Base-by-base conservation (phyloP, 2,888 invertebrate species). In the Leucania comma region DNA sequence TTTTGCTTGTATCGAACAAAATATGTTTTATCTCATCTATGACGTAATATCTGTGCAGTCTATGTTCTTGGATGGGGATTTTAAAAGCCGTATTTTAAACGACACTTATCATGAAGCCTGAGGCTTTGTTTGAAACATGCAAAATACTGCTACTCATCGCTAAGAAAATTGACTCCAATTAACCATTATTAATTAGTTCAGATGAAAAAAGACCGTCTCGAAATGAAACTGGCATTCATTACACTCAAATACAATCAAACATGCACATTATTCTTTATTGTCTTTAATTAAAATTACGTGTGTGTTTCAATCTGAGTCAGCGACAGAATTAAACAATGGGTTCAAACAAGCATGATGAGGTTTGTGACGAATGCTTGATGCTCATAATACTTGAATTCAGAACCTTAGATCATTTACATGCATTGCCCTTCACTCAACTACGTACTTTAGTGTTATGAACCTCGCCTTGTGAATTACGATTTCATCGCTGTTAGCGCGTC, bases 1-100 rank as follows among this genome's bases (percentile, higher is more conserved):
- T 63, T 72, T 61, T 75, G 68, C 59, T 81, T 81, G 12, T 75
- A 24, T 80, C 35, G 72, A 81, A 77, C 61, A 79, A 76, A 67
- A 71, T 56, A 38, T 54, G 42, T 61, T 32, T 61, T 64, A 62
- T 65, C 50, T 69, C 75, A 58, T 22, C 10, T 63, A 64, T 68
- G 26, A 75, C 46, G 38, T 56, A 32, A 78, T 77, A 51, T 42
- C 14, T 46, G 4, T 54, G 51, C 53, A 50, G 14, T 54, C 32
- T 53, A 26, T 51, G 29, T 38, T 56, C 4, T n/a, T 29, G 29
- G 46, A 80, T 35, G 56, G 24, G 17, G n/a, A 0, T 22, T 46
- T n/a, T 61, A 20, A 14, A 22, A 46, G 6, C 0, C 1, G 20
- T 48, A 29, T 32, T 38, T 26, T 26, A 22, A 63, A 56, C n/a